Conservation (phyloP, 1,140 invertebrate genomes). For the Zaprionus gabonicus region DNA sequence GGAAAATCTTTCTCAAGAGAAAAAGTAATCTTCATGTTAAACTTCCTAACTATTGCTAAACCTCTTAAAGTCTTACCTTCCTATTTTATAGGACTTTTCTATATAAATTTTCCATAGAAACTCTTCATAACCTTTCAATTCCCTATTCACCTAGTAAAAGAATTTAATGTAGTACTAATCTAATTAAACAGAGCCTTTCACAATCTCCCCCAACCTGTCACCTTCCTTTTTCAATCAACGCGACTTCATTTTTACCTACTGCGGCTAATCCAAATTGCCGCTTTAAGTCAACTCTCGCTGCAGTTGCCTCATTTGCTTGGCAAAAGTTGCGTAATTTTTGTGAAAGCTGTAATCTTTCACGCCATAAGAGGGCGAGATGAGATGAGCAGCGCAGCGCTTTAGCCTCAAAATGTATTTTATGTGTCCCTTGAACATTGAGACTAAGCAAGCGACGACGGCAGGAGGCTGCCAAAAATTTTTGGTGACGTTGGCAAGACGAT, state of each 20-base stretch:
- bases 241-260: neutral
- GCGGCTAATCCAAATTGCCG: conserved; percentile 32
- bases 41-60: no score
- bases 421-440: conserved; percentile 76
- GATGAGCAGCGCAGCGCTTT: conserved; percentile 33
- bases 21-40: no score
- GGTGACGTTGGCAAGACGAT: conserved; percentile 60
- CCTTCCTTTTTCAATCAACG: neutral
- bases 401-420: conserved; percentile 72
- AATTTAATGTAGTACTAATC: no score
- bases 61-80: no score
- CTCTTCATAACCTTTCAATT: no score
- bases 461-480: conserved; percentile 65
- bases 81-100: no score
- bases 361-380: conserved; percentile 1
- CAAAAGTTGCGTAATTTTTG: conserved; percentile 34
- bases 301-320: conserved; percentile 60
- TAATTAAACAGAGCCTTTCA: no score
- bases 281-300: conserved; percentile 39
- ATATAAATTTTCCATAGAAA: no score
- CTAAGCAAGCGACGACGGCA: conserved; percentile 52
- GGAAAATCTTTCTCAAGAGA: no score
- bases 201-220: no score
- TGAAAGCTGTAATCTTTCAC: conserved; percentile 50
- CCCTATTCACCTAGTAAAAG: no score